Conservation (phyloP, 2,888 invertebrate species). For the Physocephala rufipes region DNA sequence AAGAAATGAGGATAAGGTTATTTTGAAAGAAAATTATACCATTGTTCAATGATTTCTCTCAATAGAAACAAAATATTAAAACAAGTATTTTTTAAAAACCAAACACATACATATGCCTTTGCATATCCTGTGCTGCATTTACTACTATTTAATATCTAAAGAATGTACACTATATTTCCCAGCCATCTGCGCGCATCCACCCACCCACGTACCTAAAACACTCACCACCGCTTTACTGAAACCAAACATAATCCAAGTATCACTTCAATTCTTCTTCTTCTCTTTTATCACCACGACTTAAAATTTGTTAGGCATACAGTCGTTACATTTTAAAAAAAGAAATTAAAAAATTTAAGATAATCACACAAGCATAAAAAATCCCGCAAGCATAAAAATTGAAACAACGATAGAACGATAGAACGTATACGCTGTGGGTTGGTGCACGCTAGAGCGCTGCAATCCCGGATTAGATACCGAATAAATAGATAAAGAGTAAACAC, state of each 20-base stretch:
- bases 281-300: conserved; percentile 12
- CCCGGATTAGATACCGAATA: background rate
- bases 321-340: background rate
- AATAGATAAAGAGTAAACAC: background rate
- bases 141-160: background rate
- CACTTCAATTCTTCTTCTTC: conserved; percentile 27
- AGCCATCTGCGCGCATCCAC: background rate
- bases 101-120: background rate
- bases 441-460: background rate
- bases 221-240: background rate
- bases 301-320: conserved; percentile 3
- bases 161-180: too few relatives aligned
- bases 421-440: background rate
- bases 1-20: too few relatives aligned
- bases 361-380: background rate
- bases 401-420: background rate
- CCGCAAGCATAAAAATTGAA: conserved; percentile 5
- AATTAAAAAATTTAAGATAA: conserved; percentile 7
- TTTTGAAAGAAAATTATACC: background rate
- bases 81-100: background rate
- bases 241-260: conserved; percentile 5
- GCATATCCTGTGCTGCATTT: background rate
- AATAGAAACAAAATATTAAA: background rate
- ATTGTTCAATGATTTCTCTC: conserved; percentile 11
- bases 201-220: background rate